Evolutionary conservation across 1,140 invertebrate genomes (phyloP), one percentile per base, ranked within the genome.

Genomic region (Drosophila pachea): DNA sequence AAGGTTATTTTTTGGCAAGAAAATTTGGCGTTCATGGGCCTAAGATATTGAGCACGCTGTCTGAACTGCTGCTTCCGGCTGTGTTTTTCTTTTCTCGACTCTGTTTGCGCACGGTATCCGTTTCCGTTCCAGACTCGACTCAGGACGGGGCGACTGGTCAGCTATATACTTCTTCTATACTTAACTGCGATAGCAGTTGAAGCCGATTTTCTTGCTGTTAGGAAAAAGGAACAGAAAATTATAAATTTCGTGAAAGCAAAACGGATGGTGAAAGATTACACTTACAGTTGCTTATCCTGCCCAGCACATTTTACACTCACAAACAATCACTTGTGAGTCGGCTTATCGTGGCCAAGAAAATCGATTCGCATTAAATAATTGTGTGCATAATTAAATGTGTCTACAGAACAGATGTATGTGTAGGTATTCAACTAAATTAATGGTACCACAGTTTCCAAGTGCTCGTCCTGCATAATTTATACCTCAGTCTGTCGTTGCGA

Each of bases 101-200:
- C 35, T 63, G 70, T 73, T 73, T 73, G 70, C 66, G 60, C 66
- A 58, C 60, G 66, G 61, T 49, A 42, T 69, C 70, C 70, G 70
- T 64, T 73, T 73, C 70, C 66, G 66, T 11, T 9, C 29, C 45
- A 69, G 54, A 54, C 68, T 67, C 36, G 38, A 31, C 36, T 48
- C 22, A 54, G 50, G 11, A 33, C 60, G 12, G 12, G 45, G 7
- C 33, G 42, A n/a, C 35, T 62, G 66, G 66, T 49, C 50, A 63
- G 42, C 49, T 29, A 1, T 22, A 22, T 22, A 16, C n/a, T 14
- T 31, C 8, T 16, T 16, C 33, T 12, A 42, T 22, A 2, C 22
- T 22, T 22, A 22, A 3, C 3, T 22, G 22, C 1, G 1, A 43
- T n/a, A 43, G 40, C 4, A 7, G 40, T 14, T 5, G n/a, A 40